Base-by-base conservation (phyloP, 1,140 invertebrate genomes). In the Phenacoccus solenopsis region DNA sequence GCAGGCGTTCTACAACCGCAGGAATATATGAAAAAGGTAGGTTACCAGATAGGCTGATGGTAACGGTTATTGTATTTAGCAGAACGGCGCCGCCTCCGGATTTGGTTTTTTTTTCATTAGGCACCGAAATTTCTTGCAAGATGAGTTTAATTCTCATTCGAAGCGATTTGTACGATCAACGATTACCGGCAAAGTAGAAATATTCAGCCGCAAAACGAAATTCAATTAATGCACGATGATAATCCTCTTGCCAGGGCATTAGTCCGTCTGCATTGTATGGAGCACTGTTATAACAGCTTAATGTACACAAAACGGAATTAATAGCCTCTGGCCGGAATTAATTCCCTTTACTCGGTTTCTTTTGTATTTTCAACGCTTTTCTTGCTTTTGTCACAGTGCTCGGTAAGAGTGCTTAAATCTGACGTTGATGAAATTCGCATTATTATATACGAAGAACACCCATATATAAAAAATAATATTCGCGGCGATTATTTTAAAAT, bases 321-420 rank as follows among this genome's bases (percentile, higher is more conserved):
- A 64, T 64, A 64, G 59, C 59, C 59, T 64, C 59, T 64, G 25
- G 59, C 59, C 25, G 59, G 59, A 64, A 64, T 64, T 64, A 64
- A 24, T 25, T 25, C 59, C 59, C 59, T 64, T 64, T 4, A 20
- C 25, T 64, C 59, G n/a, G n/a, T 27, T 24, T 25, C 59, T 27
- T 27, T 64, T 27, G 21, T 64, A 24, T 27, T 16, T 24, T 22
- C 59, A 24, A 9, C 59, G 22, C 9, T 64, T 27, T 64, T 20
- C 59, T 24, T 24, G 20, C 59, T 64, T 27, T 64, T 64, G 59
- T 64, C 59, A 27, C 59, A 2, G 20, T 49, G 38, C 12, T 49
- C 2, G 38, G 38, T 49, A 49, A n/a, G 38, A 49, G 5, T 49
- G 38, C 4, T 16, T 49, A 49, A 49, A 49, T 49, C 38, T 49